Conservation (phyloP, 2,888 invertebrate species). For the Tuta absoluta region DNA sequence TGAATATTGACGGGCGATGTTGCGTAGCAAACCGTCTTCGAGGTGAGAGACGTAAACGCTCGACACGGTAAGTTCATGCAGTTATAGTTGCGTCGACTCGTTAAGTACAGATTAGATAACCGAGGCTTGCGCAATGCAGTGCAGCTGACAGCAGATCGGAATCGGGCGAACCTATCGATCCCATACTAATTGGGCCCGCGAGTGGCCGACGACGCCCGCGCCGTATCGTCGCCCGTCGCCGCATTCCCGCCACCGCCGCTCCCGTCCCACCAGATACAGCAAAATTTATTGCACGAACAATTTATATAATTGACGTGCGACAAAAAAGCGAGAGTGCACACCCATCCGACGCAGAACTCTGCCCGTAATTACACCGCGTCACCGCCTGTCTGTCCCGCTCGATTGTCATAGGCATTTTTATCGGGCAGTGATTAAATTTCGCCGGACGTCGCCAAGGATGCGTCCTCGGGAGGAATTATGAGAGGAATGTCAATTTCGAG, state of each 20-base stretch:
- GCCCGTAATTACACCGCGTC: conserved; percentile 69
- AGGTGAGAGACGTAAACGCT: neutral
- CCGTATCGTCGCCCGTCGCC: conserved; percentile 59
- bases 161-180: conserved; percentile 76
- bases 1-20: neutral
- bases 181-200: conserved; percentile 78
- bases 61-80: conserved; percentile 33
- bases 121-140: conserved; percentile 66
- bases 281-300: conserved; percentile 80
- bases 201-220: conserved; percentile 45
- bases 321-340: conserved; percentile 77
- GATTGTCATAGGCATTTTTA: conserved; percentile 69
- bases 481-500: conserved; percentile 77
- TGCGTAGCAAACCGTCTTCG: neutral
- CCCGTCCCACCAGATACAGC: conserved; percentile 74
- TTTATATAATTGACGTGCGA: conserved; percentile 80
- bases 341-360: conserved; percentile 67
- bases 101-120: conserved; percentile 75
- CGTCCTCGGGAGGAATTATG: conserved; percentile 74
- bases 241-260: conserved; percentile 62
- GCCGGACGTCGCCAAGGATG: conserved; percentile 65
- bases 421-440: conserved; percentile 64
- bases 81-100: conserved; percentile 66
- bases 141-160: conserved; percentile 72
- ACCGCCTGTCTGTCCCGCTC: conserved; percentile 50